These are phyloP conservation scores for Crenichthys baileyi DNA, from an alignment of 2,797 vertebrate genomes.

Conservation along the genomic window DNA sequence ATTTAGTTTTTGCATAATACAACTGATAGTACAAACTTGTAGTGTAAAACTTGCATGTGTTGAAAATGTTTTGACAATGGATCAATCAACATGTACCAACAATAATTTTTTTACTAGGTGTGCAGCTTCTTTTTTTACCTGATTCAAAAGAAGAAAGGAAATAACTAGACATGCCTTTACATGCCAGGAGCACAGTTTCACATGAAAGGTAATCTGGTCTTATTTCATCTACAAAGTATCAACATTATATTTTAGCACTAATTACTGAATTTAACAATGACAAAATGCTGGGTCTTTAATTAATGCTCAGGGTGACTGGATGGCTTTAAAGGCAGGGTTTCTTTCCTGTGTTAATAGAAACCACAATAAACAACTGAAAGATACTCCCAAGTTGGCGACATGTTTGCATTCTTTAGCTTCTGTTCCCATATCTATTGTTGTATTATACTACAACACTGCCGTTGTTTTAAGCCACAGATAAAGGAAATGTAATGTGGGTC, in stretches of 20 bases:
- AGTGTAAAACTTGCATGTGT: constrained; percentile 39
- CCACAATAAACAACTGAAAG: constrained; percentile 18
- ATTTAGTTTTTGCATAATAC: background rate
- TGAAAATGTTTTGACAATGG: constrained; percentile 75
- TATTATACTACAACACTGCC: constrained; percentile 50
- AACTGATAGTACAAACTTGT: background rate
- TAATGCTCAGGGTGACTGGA: background rate
- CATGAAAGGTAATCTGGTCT: constrained; percentile 51
- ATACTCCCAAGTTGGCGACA: constrained; percentile 58
- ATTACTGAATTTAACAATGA: constrained; percentile 19
- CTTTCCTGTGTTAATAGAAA: constrained; percentile 16
- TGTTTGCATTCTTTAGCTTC: constrained; percentile 73
- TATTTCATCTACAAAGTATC: constrained; percentile 23
- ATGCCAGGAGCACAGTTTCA: constrained; percentile 73
- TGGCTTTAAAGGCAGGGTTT: background rate
- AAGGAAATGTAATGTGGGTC: constrained; percentile 15
- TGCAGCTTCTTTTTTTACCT: constrained; percentile 74
- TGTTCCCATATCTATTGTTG: constrained; percentile 71
- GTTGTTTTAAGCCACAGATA: constrained; percentile 46
- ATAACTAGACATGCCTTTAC: constrained; percentile 81
- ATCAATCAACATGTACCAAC: constrained; percentile 82
- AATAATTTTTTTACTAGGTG: constrained; percentile 69
- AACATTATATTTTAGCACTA: constrained; percentile 19
- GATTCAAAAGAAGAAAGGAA: constrained; percentile 80
- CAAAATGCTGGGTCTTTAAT: background rate